Percentiles rank a stretch among this genome's conserved stretches.
phyloP scores from a whole-genome alignment of 35 echinoderm and acorn worm genomes.

The Apostichopus parvimensis region DNA sequence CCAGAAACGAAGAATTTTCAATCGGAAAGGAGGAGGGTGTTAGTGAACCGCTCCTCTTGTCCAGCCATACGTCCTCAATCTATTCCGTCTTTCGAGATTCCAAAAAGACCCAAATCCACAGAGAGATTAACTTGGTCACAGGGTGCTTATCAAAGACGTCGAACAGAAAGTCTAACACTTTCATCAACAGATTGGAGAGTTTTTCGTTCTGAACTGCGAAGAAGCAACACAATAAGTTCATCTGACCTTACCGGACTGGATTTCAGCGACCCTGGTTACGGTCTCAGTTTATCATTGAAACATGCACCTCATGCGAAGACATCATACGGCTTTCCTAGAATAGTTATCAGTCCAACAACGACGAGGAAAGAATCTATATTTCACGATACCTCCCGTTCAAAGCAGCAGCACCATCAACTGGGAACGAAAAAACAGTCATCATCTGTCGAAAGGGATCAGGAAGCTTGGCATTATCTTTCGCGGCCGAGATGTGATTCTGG shows the following conservation, averaged over 20 bases:
- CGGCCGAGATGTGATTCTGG: conserved; percentile 41
- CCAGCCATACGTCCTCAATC: conserved; percentile 17
- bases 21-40: neutral
- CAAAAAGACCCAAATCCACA: conserved; percentile 12
- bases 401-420: neutral
- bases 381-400: neutral
- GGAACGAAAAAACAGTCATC: neutral
- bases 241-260: neutral
- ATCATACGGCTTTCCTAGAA: conserved; percentile 22
- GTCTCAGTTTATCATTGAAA: conserved; percentile 2
- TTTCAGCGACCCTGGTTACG: conserved; percentile 21
- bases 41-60: neutral
- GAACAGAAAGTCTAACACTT: conserved; percentile 31
- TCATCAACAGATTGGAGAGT: neutral
- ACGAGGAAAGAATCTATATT: conserved; percentile 35
- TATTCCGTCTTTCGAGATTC: conserved; percentile 30
- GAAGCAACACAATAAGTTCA: conserved; percentile 18
- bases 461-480: conserved; percentile 27
- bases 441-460: neutral
- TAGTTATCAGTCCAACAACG: conserved; percentile 35
- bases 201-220: neutral
- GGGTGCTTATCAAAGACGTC: neutral
- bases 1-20: neutral
- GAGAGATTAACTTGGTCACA: neutral
- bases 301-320: conserved; percentile 1